Conservation (phyloP, 1,140 invertebrate species). For the Pseudachorutes palmiensis region DNA sequence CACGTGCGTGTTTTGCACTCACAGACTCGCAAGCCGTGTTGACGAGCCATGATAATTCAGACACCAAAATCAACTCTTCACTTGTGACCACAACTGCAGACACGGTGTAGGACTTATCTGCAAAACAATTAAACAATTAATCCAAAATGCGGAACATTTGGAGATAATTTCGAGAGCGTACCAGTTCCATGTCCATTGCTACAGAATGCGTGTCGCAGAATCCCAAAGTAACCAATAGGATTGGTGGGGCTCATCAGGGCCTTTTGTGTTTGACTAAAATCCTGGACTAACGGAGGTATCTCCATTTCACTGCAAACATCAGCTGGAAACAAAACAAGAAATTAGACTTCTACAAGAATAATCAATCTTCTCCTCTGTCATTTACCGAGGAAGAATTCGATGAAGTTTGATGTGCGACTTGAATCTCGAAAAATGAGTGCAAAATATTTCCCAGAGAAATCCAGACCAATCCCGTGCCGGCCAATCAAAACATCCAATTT, state of each 20-base stretch:
- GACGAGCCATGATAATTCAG: slow-evolving; percentile 29
- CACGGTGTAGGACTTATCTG: slow-evolving; percentile 29
- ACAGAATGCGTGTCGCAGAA: slow-evolving; percentile 27
- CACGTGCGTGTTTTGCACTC: slow-evolving; percentile 14
- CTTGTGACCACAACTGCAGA: slow-evolving; percentile 31
- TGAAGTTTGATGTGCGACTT: slow-evolving; percentile 25
- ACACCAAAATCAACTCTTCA: slow-evolving; percentile 27
- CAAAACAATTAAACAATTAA: background rate
- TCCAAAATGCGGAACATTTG: background rate
- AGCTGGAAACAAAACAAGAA: too few relatives aligned
- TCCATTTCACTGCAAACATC: slow-evolving; percentile 29
- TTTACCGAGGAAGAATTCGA: slow-evolving; percentile 34
- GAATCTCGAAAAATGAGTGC: slow-evolving; percentile 34
- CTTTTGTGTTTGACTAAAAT: slow-evolving; percentile 35
- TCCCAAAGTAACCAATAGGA: slow-evolving; percentile 33
- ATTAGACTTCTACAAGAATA: too few relatives aligned
- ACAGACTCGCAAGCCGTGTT: slow-evolving; percentile 11
- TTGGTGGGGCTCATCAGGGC: slow-evolving; percentile 26
- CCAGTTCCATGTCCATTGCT: slow-evolving; percentile 17
- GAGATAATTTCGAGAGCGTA: background rate
- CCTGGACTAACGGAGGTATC: slow-evolving; percentile 31
- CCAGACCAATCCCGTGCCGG: slow-evolving; percentile 33
- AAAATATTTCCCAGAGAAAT: slow-evolving; percentile 29
- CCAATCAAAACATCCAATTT: slow-evolving; percentile 36
- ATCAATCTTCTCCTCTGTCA: too few relatives aligned